Base-by-base conservation (phyloP, 2,113 vertebrate species). In the Balaenoptera acutorostrata region DNA sequence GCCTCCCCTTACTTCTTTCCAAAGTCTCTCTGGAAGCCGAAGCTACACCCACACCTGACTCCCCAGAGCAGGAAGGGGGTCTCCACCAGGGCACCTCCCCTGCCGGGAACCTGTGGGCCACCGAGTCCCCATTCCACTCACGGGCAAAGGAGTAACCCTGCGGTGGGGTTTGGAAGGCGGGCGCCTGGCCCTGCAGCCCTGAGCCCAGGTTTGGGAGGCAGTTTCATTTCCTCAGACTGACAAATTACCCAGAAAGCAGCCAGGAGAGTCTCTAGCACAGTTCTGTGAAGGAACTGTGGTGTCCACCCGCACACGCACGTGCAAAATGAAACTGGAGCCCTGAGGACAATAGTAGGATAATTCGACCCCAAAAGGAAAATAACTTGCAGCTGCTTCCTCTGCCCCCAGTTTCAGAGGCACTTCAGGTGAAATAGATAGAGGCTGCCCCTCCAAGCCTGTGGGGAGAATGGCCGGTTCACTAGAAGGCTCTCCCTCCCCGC, bases 261-360 rank as follows among this genome's bases (percentile, higher is more conserved):
- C 18, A 0, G n/a, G 20, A 52, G 63, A 36, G 41, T 64, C 68
- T 44, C 74, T 11, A 14, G 0, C 0, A 52, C 86, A 1, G 39
- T 31, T 63, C 29, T 27, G 3, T 8, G 9, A 69, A 44, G 6
- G 0, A 59, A 3, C 52, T 0, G 1, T 3, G 23, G 23, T 33
- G 23, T 44, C 85, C 15, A 6, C 18, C 27, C 6, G 1, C 10
- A 2, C 14, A 25, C 39, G 20, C 33, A 23, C 4, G 3, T 39
- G 49, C 31, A 57, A 83, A 89, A 64, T n/a, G 68, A 97, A 88
- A 77, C 36, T 4, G 36, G 14, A 89, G 68, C 46, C 78, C 83
- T 6, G 33, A 41, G 36, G 6, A 57, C 41, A 17, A 52, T 1
- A 27, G 6, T 39, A 25, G 57, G 13, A 68, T 25, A 29, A 63